Percentiles rank a stretch among this genome's conserved stretches.
These are phyloP conservation scores for Phocides pigmalion DNA, from an alignment of 1,140 invertebrate genomes.

Conservation along the genomic window DNA sequence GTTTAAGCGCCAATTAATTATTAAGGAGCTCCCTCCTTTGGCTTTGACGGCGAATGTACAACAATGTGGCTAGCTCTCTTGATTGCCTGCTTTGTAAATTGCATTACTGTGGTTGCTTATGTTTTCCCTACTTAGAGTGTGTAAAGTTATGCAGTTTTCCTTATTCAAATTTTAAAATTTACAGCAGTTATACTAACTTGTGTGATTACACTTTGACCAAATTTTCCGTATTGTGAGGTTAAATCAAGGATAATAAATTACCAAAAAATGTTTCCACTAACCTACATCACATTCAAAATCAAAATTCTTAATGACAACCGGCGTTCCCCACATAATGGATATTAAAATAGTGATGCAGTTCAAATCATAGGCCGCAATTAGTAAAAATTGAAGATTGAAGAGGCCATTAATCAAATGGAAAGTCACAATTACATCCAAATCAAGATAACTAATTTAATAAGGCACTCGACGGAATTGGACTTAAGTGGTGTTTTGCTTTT, in stretches of 20 bases:
- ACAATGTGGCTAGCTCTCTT: slow-evolving; percentile 72
- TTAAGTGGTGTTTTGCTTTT: slow-evolving; percentile 65
- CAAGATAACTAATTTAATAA: slow-evolving; percentile 77
- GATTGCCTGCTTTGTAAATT: slow-evolving; percentile 78
- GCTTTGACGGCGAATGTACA: slow-evolving; percentile 73
- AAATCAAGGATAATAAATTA: background rate
- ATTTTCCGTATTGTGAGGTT: no score
- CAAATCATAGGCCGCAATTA: slow-evolving; percentile 57
- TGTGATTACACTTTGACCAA: background rate
- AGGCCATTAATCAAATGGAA: slow-evolving; percentile 76
- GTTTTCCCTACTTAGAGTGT: slow-evolving; percentile 38
- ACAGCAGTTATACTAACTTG: background rate
- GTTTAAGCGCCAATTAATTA: slow-evolving; percentile 81
- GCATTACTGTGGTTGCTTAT: slow-evolving; percentile 62
- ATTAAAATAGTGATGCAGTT: slow-evolving; percentile 53
- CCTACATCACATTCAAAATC: slow-evolving; percentile 11
- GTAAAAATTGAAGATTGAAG: slow-evolving; percentile 56
- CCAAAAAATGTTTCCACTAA: background rate
- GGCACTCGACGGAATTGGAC: slow-evolving; percentile 73
- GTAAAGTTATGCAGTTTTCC: slow-evolving; percentile 31
- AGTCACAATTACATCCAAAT: slow-evolving; percentile 73
- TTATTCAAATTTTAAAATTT: slow-evolving; percentile 3
- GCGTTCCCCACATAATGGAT: slow-evolving; percentile 46
- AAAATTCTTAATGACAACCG: slow-evolving; percentile 29
- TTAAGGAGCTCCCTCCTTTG: slow-evolving; percentile 75